A percentile compares a stretch with the other conserved stretches of the same genome.
phyloP scores from a whole-genome alignment of 23 tunicate species.

The Halocynthia roretzi region DNA sequence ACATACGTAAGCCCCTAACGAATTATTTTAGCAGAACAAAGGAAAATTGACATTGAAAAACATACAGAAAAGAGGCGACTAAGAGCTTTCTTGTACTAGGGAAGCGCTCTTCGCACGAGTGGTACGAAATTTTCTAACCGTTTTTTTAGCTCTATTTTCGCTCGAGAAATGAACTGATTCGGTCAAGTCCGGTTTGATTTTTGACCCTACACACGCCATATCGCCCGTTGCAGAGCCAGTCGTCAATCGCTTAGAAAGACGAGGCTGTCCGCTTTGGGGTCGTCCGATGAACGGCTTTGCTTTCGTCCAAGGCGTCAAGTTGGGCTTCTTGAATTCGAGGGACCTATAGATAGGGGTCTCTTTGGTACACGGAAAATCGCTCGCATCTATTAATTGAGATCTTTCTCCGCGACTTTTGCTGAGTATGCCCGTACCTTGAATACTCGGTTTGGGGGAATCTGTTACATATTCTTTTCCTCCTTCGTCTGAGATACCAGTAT shows the following conservation, averaged over 20 bases:
- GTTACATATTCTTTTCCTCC: background rate
- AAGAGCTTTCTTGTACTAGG: slow-evolving; percentile 14
- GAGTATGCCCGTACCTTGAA: slow-evolving; percentile 10
- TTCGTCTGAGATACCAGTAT: slow-evolving; percentile 11
- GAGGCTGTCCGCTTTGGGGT: slow-evolving; percentile 24
- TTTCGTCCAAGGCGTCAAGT: slow-evolving; percentile 18
- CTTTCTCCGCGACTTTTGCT: slow-evolving; percentile 19
- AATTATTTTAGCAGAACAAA: too few relatives aligned
- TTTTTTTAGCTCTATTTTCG: slow-evolving; percentile 18
- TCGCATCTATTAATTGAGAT: slow-evolving; percentile 20
- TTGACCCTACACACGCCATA: slow-evolving; percentile 18
- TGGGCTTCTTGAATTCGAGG: slow-evolving; percentile 12
- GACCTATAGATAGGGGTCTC: slow-evolving; percentile 14
- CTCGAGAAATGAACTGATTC: background rate
- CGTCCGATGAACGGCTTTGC: slow-evolving; percentile 7
- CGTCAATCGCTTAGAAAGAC: background rate
- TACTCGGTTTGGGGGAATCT: slow-evolving; percentile 4
- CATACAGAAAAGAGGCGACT: background rate
- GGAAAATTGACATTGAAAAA: too few relatives aligned
- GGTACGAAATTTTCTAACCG: slow-evolving; percentile 13
- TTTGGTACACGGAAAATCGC: slow-evolving; percentile 9
- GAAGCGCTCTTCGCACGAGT: slow-evolving; percentile 26
- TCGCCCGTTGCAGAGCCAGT: slow-evolving; percentile 3
- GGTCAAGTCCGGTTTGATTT: slow-evolving; percentile 15
- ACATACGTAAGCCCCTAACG: too few relatives aligned